phyloP scores from a whole-genome alignment of 2,797 vertebrate genomes.

The Steatocranus sp. region DNA sequence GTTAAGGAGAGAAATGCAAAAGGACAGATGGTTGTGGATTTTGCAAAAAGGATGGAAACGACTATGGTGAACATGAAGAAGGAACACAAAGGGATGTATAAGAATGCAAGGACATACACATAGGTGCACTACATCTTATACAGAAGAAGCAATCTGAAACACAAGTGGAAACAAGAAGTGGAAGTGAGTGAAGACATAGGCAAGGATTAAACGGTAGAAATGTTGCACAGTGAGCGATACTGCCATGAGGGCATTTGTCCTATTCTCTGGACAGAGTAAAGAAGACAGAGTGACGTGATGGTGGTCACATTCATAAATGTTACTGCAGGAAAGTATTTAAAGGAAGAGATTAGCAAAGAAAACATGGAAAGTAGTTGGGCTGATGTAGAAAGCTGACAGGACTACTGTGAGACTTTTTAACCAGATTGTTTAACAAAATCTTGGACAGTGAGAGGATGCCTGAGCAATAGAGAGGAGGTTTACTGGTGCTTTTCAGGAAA shows the following conservation, averaged over 20 bases:
- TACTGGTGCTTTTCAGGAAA: background rate
- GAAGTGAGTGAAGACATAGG: background rate
- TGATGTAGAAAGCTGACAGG: background rate
- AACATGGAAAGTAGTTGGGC: background rate
- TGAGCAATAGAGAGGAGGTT: background rate
- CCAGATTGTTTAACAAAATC: background rate
- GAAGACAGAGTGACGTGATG: fast-evolving
- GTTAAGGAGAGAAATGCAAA: background rate
- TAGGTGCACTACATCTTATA: background rate
- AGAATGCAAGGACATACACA: background rate
- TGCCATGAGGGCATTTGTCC: background rate
- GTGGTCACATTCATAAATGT: background rate
- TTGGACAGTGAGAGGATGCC: background rate
- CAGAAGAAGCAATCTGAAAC: background rate
- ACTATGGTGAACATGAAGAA: background rate
- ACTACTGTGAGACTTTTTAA: background rate
- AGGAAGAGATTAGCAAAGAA: background rate
- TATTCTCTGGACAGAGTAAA: background rate
- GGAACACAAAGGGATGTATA: background rate
- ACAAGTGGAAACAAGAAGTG: background rate
- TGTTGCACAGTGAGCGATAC: background rate
- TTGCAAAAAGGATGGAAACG: background rate
- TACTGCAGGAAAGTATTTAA: background rate
- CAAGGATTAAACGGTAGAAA: background rate
- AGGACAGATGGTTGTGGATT: background rate